Evolutionary conservation across 2,113 vertebrate genomes (phyloP).

Genomic region (Balaeniceps rex): DNA sequence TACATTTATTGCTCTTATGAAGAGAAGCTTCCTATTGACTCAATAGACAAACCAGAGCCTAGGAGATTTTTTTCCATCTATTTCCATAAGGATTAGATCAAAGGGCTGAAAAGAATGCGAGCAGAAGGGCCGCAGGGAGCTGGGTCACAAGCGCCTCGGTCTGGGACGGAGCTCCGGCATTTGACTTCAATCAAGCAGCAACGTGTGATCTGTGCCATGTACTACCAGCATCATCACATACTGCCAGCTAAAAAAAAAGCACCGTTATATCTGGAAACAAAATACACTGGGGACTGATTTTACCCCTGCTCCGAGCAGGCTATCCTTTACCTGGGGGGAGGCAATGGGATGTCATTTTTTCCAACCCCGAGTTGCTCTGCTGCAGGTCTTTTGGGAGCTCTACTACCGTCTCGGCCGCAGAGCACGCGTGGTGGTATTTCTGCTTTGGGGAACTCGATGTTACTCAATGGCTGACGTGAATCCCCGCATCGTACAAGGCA

Average conservation of each 20-base stretch:
- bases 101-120: background rate
- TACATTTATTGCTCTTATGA: background rate
- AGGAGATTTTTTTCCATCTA: background rate
- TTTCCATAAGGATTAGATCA: background rate
- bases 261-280: background rate
- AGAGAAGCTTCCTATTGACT: background rate
- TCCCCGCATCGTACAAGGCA: background rate
- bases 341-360: conserved; percentile 6
- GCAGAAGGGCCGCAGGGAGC: background rate
- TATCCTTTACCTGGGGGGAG: background rate
- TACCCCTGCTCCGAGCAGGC: background rate
- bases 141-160: background rate
- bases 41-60: background rate
- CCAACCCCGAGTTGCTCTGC: background rate
- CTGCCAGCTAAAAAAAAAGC: background rate
- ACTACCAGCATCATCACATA: background rate
- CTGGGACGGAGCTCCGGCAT: background rate
- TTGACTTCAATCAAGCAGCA: background rate
- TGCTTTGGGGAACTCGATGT: background rate
- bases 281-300: background rate
- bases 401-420: background rate
- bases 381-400: background rate
- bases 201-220: rapidly evolving
- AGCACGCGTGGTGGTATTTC: background rate
- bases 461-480: conserved; percentile 19